Base-by-base conservation (phyloP, 2,113 vertebrate species). In the Dascyllus trimaculatus region DNA sequence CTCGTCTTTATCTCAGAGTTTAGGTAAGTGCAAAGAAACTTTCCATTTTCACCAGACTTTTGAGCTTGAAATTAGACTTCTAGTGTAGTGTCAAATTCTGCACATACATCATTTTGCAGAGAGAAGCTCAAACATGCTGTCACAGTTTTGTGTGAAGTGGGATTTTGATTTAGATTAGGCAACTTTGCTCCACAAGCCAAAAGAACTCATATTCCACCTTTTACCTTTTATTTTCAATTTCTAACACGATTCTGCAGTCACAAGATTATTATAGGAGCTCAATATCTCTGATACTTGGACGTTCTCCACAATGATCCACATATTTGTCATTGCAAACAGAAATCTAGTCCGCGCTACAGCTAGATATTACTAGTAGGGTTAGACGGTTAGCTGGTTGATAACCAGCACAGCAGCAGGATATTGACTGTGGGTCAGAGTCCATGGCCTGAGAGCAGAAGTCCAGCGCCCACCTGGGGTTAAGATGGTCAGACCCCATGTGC, bases 401-500 rank as follows among this genome's bases (percentile, higher is more conserved):
- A 86, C 66, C 72, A 85, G 80, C 74, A 57, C 45, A 78, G 65
- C 83, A 61, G 61, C 81, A 60, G 56, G 62, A 72, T 83, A 86
- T 81, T 85, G 83, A 89, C 86, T 77, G 43, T n/a, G 48, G 86
- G 84, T 91, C 88, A 92, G 62, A 80, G 81, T 81, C 69, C 77
- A 40, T 11, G 57, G 77, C 76, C 74, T 57, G 70, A 53, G 88
- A 91, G 75, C 81, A 88, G 60, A 75, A 81, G 88, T 88, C 84
- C 72, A 66, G 82, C 49, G 67, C 78, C 85, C 91, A 91, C 86
- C 85, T 89, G 84, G 82, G 85, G 84, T 86, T 82, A 74, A 35
- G 22, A 86, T 86, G 83, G 85, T 84, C 75, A 68, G 91, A 89
- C 87, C 80, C 86, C 89, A 84, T 85, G 67, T 84, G 88, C 85